Evolutionary conservation across 2,888 invertebrate species (phyloP), one percentile per base, ranked within the genome.

Genomic region (Drosophila demipolita): DNA sequence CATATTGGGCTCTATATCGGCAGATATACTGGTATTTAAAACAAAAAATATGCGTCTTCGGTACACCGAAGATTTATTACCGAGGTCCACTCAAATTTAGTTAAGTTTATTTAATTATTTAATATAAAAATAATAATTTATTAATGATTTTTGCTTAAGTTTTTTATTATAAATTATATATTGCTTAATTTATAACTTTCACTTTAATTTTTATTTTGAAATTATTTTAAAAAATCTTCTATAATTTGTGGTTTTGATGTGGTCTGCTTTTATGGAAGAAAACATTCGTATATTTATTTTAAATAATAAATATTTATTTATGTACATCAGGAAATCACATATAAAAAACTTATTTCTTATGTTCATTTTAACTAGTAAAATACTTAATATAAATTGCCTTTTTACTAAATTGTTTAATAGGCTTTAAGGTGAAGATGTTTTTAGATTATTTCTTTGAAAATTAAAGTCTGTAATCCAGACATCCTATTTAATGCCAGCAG

Each of bases 1-100:
- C 98, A 0, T 96, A 96, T 94, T 97, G 97, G 97, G 95, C 97
- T 0, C 20, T 89, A 9, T 75, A 82, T 52, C 63, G 64, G 6
- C 55, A 67, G 26, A 15, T 74, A 0, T 35, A 53, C 11, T 40
- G 66, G 87, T 87, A 70, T 29, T 40, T 55, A 48, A 45, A n/a
- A 3, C 12, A 40, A 32, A 6, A 15, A 17, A n/a, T 38, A 11
- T 2, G 2, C 4, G 2, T 11, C 1, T 26, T 48, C 48, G 48
- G 42, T 5, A 48, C 8, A 9, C 26, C 48, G 48, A 9, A 48
- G 8, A 4, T 26, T 17, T 9, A 9, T 9, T 8, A 29, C 11
- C 17, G 23, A 7, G 42, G 6, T 20, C n/a, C 42, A 42, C 42
- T 1, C 11, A n/a, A 42, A 11, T n/a, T 6, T 42, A 11, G 42